Evolutionary conservation across 23 tunicate genomes (phyloP), one percentile per base, ranked within the genome.

Genomic region (Styela clava): DNA sequence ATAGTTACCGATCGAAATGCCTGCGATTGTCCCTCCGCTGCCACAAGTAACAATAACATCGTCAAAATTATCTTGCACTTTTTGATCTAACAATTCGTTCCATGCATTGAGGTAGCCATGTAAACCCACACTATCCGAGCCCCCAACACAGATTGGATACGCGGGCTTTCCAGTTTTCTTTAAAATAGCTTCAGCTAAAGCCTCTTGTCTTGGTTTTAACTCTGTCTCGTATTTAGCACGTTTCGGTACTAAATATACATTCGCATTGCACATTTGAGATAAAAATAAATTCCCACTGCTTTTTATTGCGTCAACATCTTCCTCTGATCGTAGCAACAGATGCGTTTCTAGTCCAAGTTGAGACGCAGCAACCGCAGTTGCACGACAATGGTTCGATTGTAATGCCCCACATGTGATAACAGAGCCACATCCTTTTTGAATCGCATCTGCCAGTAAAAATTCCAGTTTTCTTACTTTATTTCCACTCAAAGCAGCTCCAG

Each of bases 1-100:
- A 69, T 84, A 83, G 44, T 96, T 96, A 9, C 86, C 94, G 69
- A 96, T 81, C 20, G 97, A 86, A 29, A 96, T 51, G 16, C 92
- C 99, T 34, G 96, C 89, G n/a, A 88, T 68, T 18, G 94, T 82
- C 1, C 99, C 99, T 35, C 99, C 99, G 78, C 97, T 96, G 16
- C 99, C 99, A 82, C 94, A 91, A 21, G 91, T 86, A 22, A 95
- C 84, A 18, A 95, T 86, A n/a, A 95, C 74, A 44, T 95, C 99
- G 68, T 87, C 88, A 72, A 83, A 56, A 2, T 61, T 26, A 0
- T 90, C 84, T 12, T 32, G 35, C 28, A 84, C 37, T 20, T 68
- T 65, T 74, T 95, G 89, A 33, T 79, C 63, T 33, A 86, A 24
- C 86, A 95, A 27, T 70, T 95, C 99, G 28, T 90, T 31, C 99